A percentile compares a stretch with the other conserved stretches of the same genome.
Evolutionary conservation across 23 tunicate species (phyloP).

Genomic region (Botrylloides violaceus): DNA sequence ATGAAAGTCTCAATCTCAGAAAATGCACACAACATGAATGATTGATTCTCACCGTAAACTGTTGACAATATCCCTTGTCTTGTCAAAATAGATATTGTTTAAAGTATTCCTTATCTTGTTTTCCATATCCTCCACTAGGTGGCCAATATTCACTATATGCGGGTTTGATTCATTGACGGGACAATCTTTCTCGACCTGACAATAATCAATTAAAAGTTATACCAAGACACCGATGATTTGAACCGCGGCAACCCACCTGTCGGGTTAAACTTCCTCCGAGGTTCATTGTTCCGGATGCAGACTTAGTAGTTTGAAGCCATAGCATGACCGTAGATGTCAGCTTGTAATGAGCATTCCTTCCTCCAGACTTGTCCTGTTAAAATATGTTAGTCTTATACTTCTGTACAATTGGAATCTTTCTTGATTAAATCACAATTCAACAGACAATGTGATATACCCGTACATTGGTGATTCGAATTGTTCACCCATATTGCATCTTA

Average conservation of each 20-base stretch:
- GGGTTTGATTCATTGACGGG: conserved; percentile 68
- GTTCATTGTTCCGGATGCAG: conserved; percentile 95
- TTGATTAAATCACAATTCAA: too few species aligned
- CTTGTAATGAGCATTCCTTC: conserved; percentile 74
- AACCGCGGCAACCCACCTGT: conserved; percentile 60
- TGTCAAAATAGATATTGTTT: conserved; percentile 89
- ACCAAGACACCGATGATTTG: too few species aligned
- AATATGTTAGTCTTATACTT: background rate
- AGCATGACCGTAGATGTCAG: conserved; percentile 96
- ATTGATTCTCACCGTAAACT: conserved; percentile 80
- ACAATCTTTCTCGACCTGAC: conserved; percentile 78
- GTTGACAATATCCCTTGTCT: conserved; percentile 85
- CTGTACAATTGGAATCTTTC: background rate
- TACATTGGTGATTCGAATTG: too few species aligned
- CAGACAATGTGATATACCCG: too few species aligned
- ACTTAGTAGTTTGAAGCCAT: conserved; percentile 94
- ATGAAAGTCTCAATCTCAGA: too few species aligned
- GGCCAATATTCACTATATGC: conserved; percentile 89
- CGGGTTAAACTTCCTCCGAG: conserved; percentile 93
- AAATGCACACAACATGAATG: too few species aligned
- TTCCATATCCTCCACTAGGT: conserved; percentile 91
- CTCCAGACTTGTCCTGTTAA: conserved; percentile 96
- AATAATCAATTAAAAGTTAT: background rate
- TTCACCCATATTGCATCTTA: too few species aligned
- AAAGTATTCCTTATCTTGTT: conserved; percentile 89